Conservation (phyloP, 2,888 invertebrate genomes). For the Dorcus parallelipipedus region DNA sequence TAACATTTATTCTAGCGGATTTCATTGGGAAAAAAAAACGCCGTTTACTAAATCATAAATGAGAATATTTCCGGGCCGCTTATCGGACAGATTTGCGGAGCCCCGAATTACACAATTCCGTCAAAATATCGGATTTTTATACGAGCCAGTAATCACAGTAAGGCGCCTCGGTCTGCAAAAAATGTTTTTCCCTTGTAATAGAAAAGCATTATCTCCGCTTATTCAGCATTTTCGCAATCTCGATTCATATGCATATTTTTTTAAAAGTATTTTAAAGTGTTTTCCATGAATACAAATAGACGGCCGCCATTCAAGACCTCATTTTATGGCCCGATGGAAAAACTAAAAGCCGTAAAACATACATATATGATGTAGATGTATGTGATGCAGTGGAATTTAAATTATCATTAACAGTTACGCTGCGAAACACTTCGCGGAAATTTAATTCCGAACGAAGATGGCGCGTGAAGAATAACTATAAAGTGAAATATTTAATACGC, state of each 20-base stretch:
- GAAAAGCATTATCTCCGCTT: neutral
- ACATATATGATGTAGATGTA: neutral
- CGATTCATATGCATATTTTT: slow-evolving; percentile 1
- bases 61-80: no score
- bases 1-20: no score
- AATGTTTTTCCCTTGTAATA: neutral
- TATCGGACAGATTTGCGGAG: no score
- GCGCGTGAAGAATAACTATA: neutral
- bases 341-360: neutral
- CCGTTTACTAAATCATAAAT: no score
- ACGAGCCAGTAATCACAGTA: neutral
- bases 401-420: no score
- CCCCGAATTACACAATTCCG: no score
- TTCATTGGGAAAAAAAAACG: no score
- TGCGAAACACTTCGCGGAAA: neutral
- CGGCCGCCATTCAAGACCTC: neutral
- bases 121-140: neutral
- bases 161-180: neutral
- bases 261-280: neutral
- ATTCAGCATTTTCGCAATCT: neutral
- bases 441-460: neutral
- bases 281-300: slow-evolving; percentile 2
- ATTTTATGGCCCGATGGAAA: neutral
- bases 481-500: slow-evolving; percentile 9
- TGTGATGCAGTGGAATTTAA: no score